A percentile compares a stretch with the other conserved stretches of the same genome.
These are phyloP conservation scores for Leptobrachium leishanense DNA, from an alignment of 2,113 vertebrate species.

Conservation along the genomic window DNA sequence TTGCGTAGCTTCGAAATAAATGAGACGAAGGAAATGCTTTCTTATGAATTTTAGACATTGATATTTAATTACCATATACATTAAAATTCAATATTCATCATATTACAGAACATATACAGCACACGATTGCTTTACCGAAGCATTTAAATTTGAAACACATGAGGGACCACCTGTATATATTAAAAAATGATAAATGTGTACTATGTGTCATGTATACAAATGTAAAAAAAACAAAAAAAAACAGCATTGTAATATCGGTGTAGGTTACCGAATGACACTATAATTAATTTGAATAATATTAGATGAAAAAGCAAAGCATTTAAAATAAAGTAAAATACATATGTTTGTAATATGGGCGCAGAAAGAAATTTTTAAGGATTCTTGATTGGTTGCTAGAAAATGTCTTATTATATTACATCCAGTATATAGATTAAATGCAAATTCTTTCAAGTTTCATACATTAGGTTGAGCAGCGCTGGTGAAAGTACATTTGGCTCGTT, in stretches of 20 bases:
- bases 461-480: too few relatives aligned
- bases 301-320: conserved; percentile 31
- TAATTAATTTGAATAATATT: conserved; percentile 46
- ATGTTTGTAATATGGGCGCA: conserved; percentile 38
- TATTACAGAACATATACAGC: conserved; percentile 43
- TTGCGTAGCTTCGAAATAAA: conserved; percentile 45
- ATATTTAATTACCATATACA: conserved; percentile 48
- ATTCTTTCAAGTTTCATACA: too few relatives aligned
- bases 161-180: conserved; percentile 50
- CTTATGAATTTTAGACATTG: conserved; percentile 48
- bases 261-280: conserved; percentile 40
- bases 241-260: conserved; percentile 30
- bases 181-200: conserved; percentile 49
- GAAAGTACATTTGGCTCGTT: too few relatives aligned
- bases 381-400: too few relatives aligned
- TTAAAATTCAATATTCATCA: conserved; percentile 51
- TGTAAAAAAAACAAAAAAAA: conserved; percentile 43
- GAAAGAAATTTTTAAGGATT: background rate
- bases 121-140: conserved; percentile 31
- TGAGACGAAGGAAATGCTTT: conserved; percentile 45
- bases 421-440: too few relatives aligned
- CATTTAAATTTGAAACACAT: conserved; percentile 46
- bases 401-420: too few relatives aligned
- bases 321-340: conserved; percentile 6
- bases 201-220: conserved; percentile 41